Base-by-base conservation (phyloP, 1,140 invertebrate genomes). In the Drosophila trapezifrons region DNA sequence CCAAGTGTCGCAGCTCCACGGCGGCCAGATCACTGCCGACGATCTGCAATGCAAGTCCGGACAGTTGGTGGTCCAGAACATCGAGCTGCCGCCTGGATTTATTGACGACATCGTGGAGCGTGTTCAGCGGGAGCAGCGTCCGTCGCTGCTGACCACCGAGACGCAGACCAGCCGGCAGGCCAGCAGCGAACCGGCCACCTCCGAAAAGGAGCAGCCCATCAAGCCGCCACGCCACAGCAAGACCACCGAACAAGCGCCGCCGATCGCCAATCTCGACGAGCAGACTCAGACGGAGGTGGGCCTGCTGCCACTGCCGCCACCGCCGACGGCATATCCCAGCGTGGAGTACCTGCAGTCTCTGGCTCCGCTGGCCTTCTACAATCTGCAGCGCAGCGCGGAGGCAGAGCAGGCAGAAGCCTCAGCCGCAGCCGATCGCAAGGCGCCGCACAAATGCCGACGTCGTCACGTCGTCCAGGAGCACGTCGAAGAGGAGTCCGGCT, bases 1-100 rank as follows among this genome's bases (percentile, higher is more conserved):
- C 52, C 92, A 95, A 17, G 96, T 96, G 1, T 96, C 96, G 1
- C 96, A 97, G 87, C 94, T 97, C 38, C 96, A 97, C 84, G 94
- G 95, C 3, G 93, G 94, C 40, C 94, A 95, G 5, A 93, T 97
- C 18, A 78, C 17, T 8, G 79, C 91, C 3, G 92, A 93, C 95
- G 79, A 94, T 92, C 78, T 95, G 93, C 43, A 94, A 32, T 91
- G 90, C 55, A 91, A 94, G 83, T 94, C 93, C 9, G 95, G 95
- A 0, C 94, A 95, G 77, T 92, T 95, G 65, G 93, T 94, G 35
- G 93, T 95, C 6, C 94, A 94, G 76, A 94, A 94, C 51, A 93
- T 96, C 40, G 94, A 95, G 85, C 92, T 95, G 69, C 94, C 95
- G 5, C 93, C 94, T 6, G 93, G 93, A 5, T 93, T 95, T 29